Conservation (phyloP, 2,888 invertebrate species). For the Rhingia campestris region DNA sequence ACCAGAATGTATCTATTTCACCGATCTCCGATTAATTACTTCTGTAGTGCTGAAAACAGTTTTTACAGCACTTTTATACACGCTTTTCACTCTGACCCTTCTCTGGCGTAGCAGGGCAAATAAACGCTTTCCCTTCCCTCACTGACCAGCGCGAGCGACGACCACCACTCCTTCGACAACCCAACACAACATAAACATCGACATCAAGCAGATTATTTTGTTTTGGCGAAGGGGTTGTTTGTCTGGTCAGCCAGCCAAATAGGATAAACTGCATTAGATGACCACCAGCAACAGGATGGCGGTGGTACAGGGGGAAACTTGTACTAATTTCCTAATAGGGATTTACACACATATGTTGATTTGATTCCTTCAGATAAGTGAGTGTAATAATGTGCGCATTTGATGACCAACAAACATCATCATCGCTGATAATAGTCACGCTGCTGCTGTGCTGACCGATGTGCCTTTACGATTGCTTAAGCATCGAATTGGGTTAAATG, state of each 20-base stretch:
- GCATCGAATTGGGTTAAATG: conserved; percentile 47
- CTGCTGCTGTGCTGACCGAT: conserved; percentile 18
- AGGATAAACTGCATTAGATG: conserved; percentile 56
- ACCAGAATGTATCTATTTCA: conserved; percentile 2
- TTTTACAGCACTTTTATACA: conserved; percentile 42
- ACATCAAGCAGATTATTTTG: conserved; percentile 7
- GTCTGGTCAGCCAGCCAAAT: conserved; percentile 44
- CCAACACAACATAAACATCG: conserved; percentile 2
- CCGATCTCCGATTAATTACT: conserved; percentile 41
- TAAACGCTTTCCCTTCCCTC: conserved; percentile 3
- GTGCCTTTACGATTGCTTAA: conserved; percentile 39
- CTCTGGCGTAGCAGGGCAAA: background rate
- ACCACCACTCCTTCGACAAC: conserved; percentile 11
- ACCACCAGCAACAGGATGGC: conserved; percentile 46
- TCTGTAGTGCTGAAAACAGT: conserved; percentile 13
- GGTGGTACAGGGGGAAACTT: conserved; percentile 7
- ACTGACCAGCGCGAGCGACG: background rate
- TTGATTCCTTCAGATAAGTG: conserved; percentile 45
- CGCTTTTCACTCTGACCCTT: conserved; percentile 10
- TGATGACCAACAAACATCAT: conserved; percentile 53
- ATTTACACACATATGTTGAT: conserved; percentile 48
- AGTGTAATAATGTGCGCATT: conserved; percentile 47
- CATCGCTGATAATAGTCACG: conserved; percentile 55
- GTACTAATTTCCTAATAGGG: conserved; percentile 68
- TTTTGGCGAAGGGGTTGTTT: conserved; percentile 44